phyloP scores from a whole-genome alignment of 1,140 invertebrate genomes.

The Archivesica marissinica region DNA sequence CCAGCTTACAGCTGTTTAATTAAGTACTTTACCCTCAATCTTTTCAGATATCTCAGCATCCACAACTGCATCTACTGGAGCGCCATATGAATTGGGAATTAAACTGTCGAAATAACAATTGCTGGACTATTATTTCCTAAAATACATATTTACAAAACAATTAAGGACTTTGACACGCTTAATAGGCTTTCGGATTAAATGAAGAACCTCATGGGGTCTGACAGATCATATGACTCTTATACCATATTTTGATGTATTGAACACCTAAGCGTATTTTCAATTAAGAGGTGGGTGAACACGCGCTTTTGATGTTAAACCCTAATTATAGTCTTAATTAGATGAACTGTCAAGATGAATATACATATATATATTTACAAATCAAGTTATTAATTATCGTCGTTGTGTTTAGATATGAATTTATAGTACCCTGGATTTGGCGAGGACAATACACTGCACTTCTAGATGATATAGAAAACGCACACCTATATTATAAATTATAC shows the following conservation, averaged over 20 bases:
- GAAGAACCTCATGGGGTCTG: slow-evolving; percentile 12
- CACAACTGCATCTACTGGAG: slow-evolving; percentile 13
- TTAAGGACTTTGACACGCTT: slow-evolving; percentile 61
- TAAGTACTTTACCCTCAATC: slow-evolving; percentile 39
- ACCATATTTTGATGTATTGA: slow-evolving; percentile 18
- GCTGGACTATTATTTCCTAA: slow-evolving; percentile 54
- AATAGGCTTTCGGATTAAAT: slow-evolving; percentile 38
- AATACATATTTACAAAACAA: slow-evolving; percentile 66
- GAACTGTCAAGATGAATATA: slow-evolving; percentile 7
- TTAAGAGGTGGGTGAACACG: slow-evolving; percentile 36
- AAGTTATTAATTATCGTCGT: too few relatives aligned
- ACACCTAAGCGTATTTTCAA: slow-evolving; percentile 47
- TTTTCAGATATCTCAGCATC: slow-evolving; percentile 54
- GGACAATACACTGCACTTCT: too few relatives aligned
- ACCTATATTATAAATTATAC: too few relatives aligned
- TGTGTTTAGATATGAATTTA: too few relatives aligned
- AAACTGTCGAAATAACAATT: slow-evolving; percentile 59
- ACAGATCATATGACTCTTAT: slow-evolving; percentile 46
- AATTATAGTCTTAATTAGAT: slow-evolving; percentile 30
- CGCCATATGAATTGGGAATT: slow-evolving; percentile 36
- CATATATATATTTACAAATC: too few relatives aligned
- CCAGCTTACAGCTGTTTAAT: slow-evolving; percentile 58
- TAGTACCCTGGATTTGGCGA: too few relatives aligned
- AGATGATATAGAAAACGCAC: too few relatives aligned
- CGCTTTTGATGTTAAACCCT: slow-evolving; percentile 25